Conservation (phyloP, 2,113 vertebrate species). For the Heloderma charlesbogerti region DNA sequence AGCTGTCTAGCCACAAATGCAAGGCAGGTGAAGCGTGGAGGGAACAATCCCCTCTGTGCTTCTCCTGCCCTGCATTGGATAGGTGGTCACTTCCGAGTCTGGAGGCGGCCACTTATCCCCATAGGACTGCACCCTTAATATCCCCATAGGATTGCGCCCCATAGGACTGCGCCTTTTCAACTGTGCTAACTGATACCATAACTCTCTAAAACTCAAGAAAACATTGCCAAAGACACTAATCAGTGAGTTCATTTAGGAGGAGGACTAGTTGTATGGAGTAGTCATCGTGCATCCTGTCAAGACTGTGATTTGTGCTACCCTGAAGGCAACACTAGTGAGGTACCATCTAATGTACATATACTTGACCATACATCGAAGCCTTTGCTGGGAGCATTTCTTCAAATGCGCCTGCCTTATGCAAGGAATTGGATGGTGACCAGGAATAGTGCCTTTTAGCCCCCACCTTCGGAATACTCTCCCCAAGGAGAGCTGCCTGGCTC, state of each 20-base stretch:
- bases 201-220: not conserved
- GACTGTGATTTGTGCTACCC: too few relatives aligned
- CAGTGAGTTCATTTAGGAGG: not conserved
- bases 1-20: too few relatives aligned
- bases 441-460: not conserved
- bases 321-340: too few relatives aligned
- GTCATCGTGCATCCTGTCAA: not conserved
- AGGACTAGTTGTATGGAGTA: not conserved
- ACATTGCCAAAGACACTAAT: not conserved
- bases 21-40: too few relatives aligned
- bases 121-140: too few relatives aligned
- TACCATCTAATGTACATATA: not conserved
- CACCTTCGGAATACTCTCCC: not conserved
- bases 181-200: not conserved
- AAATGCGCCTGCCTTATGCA: not conserved
- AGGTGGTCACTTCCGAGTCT: too few relatives aligned
- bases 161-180: too few relatives aligned
- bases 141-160: too few relatives aligned
- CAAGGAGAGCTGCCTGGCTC: too few relatives aligned
- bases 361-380: not conserved
- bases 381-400: not conserved
- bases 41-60: too few relatives aligned
- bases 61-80: too few relatives aligned
- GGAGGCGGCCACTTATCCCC: too few relatives aligned
- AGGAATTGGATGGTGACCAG: not conserved